A percentile compares a stretch with the other conserved stretches of the same genome.
Conservation (phyloP, 2,888 invertebrate genomes). For the Balanococcus diminutus region DNA sequence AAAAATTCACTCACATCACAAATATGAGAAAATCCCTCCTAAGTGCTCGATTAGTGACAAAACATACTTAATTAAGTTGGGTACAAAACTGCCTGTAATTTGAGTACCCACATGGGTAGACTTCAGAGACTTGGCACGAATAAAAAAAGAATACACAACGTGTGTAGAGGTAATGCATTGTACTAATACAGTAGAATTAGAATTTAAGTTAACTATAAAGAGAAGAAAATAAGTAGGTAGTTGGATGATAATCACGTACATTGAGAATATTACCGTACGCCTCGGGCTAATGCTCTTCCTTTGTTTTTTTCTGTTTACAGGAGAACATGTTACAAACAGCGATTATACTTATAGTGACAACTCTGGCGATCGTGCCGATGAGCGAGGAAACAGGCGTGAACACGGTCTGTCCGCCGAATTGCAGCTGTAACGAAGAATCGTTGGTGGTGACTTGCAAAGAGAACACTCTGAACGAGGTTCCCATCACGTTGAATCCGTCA, state of each 20-base stretch:
- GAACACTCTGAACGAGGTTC: conserved; percentile 85
- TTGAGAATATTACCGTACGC: background rate
- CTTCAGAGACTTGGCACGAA: background rate
- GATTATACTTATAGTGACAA: conserved; percentile 54
- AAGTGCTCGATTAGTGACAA: background rate
- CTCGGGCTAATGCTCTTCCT: background rate
- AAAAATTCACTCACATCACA: too few species aligned
- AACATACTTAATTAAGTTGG: background rate
- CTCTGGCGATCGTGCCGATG: conserved; percentile 40
- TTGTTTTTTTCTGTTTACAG: background rate
- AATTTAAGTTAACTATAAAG: background rate
- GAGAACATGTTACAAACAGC: conserved; percentile 49
- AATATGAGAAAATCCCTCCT: background rate
- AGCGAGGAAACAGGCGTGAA: conserved; percentile 60
- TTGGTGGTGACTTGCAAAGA: conserved; percentile 84
- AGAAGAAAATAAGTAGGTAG: background rate
- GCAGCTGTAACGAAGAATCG: conserved; percentile 88
- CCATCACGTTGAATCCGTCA: conserved; percentile 89
- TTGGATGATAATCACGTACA: too few species aligned
- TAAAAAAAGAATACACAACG: background rate
- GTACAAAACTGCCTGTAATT: background rate
- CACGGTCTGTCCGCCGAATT: conserved; percentile 84
- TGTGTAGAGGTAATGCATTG: background rate
- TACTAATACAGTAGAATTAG: background rate
- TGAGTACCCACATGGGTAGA: background rate